Evolutionary conservation across 2,113 vertebrate genomes (phyloP).

Genomic region (Tor tambroides): DNA sequence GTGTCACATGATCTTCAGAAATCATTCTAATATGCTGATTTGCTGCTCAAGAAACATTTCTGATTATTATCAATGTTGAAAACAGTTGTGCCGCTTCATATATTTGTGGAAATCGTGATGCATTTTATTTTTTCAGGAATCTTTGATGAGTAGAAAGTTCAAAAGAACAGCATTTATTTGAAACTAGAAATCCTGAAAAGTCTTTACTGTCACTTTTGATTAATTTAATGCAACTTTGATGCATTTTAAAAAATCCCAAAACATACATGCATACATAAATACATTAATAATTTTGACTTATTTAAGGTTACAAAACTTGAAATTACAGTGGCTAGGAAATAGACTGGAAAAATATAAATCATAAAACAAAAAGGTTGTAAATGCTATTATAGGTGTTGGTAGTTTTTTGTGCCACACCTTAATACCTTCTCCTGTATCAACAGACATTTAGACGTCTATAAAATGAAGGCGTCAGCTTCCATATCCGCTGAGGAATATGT

Average conservation of each 20-base stretch:
- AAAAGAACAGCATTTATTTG: background rate
- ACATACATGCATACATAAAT: background rate
- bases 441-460: constrained; percentile 57
- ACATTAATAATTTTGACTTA: background rate
- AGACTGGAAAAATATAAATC: background rate
- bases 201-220: background rate
- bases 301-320: background rate
- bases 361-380: background rate
- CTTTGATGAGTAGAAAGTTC: background rate
- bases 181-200: background rate
- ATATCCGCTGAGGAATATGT: constrained; percentile 60
- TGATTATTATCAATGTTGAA: background rate
- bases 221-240: background rate
- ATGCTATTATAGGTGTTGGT: background rate
- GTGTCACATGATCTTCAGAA: background rate
- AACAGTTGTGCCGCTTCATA: background rate
- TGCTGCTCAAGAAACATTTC: background rate
- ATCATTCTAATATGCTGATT: background rate
- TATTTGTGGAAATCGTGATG: too few relatives aligned
- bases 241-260: background rate
- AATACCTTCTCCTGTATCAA: constrained; percentile 75
- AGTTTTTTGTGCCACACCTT: constrained; percentile 65
- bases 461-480: constrained; percentile 70
- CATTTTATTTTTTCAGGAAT: background rate
- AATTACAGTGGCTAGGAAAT: background rate